A percentile compares a stretch with the other conserved stretches of the same genome.
Conservation (phyloP, 1,140 invertebrate genomes). For the Apis laboriosa region DNA sequence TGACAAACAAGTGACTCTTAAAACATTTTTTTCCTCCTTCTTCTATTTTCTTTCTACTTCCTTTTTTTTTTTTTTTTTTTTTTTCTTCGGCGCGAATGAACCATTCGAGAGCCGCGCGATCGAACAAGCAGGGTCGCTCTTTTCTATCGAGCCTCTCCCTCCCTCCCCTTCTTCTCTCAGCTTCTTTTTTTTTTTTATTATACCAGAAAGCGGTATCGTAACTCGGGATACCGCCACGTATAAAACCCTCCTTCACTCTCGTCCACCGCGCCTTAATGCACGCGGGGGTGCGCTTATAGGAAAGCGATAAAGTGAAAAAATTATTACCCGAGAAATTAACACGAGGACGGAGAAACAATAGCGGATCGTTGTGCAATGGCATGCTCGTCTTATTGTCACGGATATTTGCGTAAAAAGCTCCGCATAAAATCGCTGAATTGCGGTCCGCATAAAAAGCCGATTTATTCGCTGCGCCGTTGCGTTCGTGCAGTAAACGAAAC, state of each 20-base stretch:
- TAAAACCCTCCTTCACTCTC: background rate
- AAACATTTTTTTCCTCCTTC: background rate
- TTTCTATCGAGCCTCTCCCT: background rate
- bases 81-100: background rate
- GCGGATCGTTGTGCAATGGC: background rate
- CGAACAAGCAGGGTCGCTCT: background rate
- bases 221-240: background rate
- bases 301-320: conserved; percentile 61
- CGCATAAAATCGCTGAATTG: background rate
- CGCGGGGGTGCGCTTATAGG: conserved; percentile 13
- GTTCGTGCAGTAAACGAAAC: background rate
- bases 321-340: conserved; percentile 31
- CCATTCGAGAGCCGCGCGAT: background rate
- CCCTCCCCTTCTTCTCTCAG: background rate
- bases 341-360: conserved; percentile 1
- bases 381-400: background rate
- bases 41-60: too few species aligned
- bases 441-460: conserved; percentile 1
- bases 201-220: background rate
- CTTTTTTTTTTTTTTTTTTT: background rate
- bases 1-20: conserved; percentile 18
- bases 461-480: conserved; percentile 8
- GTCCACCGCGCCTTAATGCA: background rate
- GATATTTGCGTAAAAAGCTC: background rate
- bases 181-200: background rate